A percentile compares a stretch with the other conserved stretches of the same genome.
Evolutionary conservation across 2,888 invertebrate genomes (phyloP).

Genomic region (Gerris lacustris): DNA sequence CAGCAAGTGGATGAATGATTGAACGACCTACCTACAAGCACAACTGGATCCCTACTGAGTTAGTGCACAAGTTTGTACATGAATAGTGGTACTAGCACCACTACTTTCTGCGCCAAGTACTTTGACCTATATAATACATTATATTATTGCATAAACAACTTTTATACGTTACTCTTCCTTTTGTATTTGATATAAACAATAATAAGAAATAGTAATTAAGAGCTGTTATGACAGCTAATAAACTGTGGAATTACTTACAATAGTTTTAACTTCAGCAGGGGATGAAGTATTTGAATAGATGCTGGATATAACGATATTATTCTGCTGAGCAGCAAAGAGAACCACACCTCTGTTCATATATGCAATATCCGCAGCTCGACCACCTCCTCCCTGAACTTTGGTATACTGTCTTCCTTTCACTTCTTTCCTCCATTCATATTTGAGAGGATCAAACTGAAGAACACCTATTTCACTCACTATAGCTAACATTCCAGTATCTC

Average conservation of each 20-base stretch:
- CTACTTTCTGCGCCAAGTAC: too few relatives aligned
- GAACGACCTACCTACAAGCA: too few relatives aligned
- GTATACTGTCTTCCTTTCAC: background rate
- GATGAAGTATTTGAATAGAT: background rate
- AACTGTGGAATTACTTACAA: constrained; percentile 27
- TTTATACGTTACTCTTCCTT: too few relatives aligned
- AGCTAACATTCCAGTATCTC: background rate
- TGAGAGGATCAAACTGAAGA: background rate
- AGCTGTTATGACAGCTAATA: too few relatives aligned
- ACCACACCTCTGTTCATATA: background rate
- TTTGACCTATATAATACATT: too few relatives aligned
- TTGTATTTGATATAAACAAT: too few relatives aligned
- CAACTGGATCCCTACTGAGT: too few relatives aligned
- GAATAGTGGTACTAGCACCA: too few relatives aligned
- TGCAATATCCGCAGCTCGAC: background rate
- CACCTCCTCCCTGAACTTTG: background rate
- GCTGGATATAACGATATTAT: background rate
- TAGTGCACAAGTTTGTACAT: too few relatives aligned
- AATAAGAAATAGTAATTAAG: too few relatives aligned
- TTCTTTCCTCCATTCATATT: background rate
- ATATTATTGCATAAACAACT: too few relatives aligned
- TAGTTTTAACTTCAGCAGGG: constrained; percentile 34
- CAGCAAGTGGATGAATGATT: too few relatives aligned
- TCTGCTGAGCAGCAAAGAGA: background rate
- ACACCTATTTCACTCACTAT: background rate